Evolutionary conservation across 1,140 invertebrate species (phyloP), one percentile per base, ranked within the genome.

Genomic region (Zaprionus capensis): DNA sequence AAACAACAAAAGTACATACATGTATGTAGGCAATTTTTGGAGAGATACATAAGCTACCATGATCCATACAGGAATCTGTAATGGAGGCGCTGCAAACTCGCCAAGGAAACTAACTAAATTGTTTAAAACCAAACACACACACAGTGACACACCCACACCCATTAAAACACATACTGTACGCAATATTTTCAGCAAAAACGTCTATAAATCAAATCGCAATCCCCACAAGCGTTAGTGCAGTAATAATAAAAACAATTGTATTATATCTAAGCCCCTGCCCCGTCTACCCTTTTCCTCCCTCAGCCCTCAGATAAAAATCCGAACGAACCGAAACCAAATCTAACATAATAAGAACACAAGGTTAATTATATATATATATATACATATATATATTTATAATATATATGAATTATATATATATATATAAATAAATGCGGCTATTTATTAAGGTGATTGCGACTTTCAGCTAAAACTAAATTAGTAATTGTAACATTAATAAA

Each of bases 241-340:
- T 73, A 74, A 87, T 73, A 74, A 87, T 81, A 78, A 88, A 75
- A 61, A 81, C 67, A 88, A 86, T 88, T 87, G 84, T 87, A 87
- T 90, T 84, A 87, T 87, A 87, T 81, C 69, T 87, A 87, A 87
- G 84, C 20, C n/a, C 26, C 53, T 22, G 6, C 5, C 24, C 41
- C 22, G 17, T 51, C 4, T 26, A 15, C 9, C 59, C 61, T 15
- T 7, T n/a, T n/a, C 36, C 34, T 22, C 49, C 11, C 67, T 49
- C 20, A 64, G 38, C 5, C 59, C 24, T 5, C 24, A 26, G 26
- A 61, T 65, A 7, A 31, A 79, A 68, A 34, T 46, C 36, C 36
- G 12, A 57, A 71, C 15, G 41, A 59, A 58, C 22, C 38, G 14
- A 67, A 68, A 17, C 41, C 41, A 46, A 81, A 70, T 77, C 69